Evolutionary conservation across 2,888 invertebrate species (phyloP).

Genomic region (Nomada fabriciana): DNA sequence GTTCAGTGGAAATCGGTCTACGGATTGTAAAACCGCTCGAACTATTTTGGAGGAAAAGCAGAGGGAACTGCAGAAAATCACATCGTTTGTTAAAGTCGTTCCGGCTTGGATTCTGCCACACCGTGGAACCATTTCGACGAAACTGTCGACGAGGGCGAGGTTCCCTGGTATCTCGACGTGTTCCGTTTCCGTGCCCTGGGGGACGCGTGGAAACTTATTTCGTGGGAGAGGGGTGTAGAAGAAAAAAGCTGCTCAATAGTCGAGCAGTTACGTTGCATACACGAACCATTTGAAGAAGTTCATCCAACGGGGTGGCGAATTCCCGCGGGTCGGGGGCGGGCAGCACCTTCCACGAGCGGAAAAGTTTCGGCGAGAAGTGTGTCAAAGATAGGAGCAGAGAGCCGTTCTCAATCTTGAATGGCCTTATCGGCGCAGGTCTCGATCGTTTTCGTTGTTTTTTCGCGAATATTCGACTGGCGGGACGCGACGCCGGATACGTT

Average conservation of each 20-base stretch:
- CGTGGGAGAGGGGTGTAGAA: background rate
- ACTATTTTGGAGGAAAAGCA: no score
- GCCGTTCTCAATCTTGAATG: conserved; percentile 13
- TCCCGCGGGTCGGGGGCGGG: conserved; percentile 28
- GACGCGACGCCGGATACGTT: conserved; percentile 2
- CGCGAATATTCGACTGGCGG: background rate
- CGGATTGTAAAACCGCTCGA: no score
- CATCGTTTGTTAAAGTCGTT: background rate
- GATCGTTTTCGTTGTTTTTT: conserved; percentile 28
- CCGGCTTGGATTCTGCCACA: no score
- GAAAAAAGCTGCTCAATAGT: conserved; percentile 28
- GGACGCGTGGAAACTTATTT: conserved; percentile 22
- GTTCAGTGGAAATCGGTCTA: no score
- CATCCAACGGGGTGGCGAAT: conserved; percentile 15
- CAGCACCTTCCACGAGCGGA: background rate
- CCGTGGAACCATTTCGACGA: background rate
- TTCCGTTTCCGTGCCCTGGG: conserved; percentile 31
- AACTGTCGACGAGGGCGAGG: conserved; percentile 6
- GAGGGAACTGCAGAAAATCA: background rate
- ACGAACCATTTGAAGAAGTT: conserved; percentile 28
- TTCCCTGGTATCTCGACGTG: background rate
- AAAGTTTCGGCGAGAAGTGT: conserved; percentile 32
- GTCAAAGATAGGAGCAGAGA: conserved; percentile 26
- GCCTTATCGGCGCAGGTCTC: conserved; percentile 21
- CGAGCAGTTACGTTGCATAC: conserved; percentile 21